Evolutionary conservation across 2,888 invertebrate species (phyloP).

Genomic region (Vanessa cardui): DNA sequence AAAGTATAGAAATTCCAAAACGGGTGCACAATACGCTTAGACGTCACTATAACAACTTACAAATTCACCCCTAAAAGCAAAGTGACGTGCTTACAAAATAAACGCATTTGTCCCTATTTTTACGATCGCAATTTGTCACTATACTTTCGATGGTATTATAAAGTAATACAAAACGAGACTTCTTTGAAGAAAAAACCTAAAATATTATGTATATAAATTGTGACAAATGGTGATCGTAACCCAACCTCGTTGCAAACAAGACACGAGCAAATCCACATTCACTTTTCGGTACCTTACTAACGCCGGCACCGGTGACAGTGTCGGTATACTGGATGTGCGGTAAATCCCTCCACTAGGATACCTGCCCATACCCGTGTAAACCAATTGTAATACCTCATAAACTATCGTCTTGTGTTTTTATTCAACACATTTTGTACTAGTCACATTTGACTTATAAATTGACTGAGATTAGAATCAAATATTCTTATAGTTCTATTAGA

Average conservation of each 20-base stretch:
- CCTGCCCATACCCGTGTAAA: constrained; percentile 70
- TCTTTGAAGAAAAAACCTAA: neutral
- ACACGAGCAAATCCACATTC: constrained; percentile 62
- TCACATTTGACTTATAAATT: neutral
- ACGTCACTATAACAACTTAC: constrained; percentile 53
- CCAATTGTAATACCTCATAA: constrained; percentile 49
- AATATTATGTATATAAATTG: neutral
- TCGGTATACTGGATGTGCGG: constrained; percentile 95
- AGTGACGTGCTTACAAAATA: constrained; percentile 53
- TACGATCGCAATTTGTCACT: constrained; percentile 54
- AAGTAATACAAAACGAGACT: neutral
- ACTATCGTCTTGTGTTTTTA: constrained; percentile 8
- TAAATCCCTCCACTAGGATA: constrained; percentile 88
- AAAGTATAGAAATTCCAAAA: constrained; percentile 22
- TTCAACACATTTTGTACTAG: neutral
- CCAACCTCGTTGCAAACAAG: constrained; percentile 57
- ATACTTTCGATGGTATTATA: neutral
- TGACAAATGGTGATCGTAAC: constrained; percentile 54
- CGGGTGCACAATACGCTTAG: constrained; percentile 38
- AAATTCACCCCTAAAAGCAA: constrained; percentile 52
- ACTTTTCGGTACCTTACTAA: constrained; percentile 85
- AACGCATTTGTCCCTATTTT: constrained; percentile 42
- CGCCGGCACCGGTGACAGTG: constrained; percentile 88
- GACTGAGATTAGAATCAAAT: neutral
- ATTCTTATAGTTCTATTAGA: neutral